phyloP scores from a whole-genome alignment of 2,797 vertebrate species.

The Channallabes apus region DNA sequence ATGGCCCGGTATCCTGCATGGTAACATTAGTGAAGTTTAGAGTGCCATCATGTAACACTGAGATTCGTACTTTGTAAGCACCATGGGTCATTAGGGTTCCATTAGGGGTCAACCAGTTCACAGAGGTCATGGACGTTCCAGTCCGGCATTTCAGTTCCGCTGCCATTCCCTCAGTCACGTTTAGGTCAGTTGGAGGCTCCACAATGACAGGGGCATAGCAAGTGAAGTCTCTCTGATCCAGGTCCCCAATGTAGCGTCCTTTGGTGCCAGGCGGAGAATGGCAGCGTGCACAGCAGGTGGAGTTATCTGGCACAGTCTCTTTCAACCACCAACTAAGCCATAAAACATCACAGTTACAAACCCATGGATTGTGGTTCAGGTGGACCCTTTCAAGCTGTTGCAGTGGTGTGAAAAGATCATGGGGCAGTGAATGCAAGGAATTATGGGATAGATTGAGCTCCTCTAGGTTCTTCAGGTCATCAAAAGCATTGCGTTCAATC shows the following conservation, averaged over 20 bases:
- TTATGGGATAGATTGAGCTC: constrained; percentile 96
- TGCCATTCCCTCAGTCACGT: constrained; percentile 96
- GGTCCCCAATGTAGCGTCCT: constrained; percentile 89
- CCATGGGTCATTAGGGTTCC: constrained; percentile 97
- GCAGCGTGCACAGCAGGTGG: constrained; percentile 95
- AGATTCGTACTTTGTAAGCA: constrained; percentile 92
- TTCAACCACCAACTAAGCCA: constrained; percentile 98
- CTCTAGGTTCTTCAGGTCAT: constrained; percentile 93
- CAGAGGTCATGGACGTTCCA: constrained; percentile 96
- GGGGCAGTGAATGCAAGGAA: constrained; percentile 91
- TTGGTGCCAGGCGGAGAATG: constrained; percentile 88
- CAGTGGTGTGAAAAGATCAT: constrained; percentile 94
- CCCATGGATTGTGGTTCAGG: constrained; percentile 97
- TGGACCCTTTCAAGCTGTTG: constrained; percentile 92
- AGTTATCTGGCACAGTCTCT: constrained; percentile 95
- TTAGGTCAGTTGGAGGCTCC: constrained; percentile 93
- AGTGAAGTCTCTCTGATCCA: constrained; percentile 93
- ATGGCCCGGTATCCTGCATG: constrained; percentile 94
- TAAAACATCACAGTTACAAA: constrained; percentile 94
- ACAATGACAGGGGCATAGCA: constrained; percentile 97
- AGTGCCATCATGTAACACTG: constrained; percentile 92
- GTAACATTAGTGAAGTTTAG: constrained; percentile 98
- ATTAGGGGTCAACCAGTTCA: constrained; percentile 96
- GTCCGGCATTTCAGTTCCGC: constrained; percentile 95
- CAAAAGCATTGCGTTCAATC: constrained; percentile 95